Evolutionary conservation across 2,113 vertebrate species (phyloP), one percentile per base, ranked within the genome.

Genomic region (Synodontis membranacea): DNA sequence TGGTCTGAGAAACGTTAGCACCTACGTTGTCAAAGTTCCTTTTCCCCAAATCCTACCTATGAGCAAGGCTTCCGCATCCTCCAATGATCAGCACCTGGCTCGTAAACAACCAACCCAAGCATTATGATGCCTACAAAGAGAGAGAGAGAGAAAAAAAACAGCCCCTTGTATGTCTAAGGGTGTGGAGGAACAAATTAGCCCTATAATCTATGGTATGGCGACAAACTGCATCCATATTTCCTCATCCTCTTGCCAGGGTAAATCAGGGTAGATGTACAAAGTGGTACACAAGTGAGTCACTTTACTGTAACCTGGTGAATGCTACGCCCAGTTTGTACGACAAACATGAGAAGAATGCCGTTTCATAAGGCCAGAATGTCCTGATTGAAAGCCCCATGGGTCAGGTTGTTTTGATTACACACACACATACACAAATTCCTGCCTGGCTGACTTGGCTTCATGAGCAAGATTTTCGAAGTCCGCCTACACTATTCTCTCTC

Each of bases 321-420:
- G 37, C 56, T 81, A 68, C 86, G 28, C 82, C 50, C 82, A 62
- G 88, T 52, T 21, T 84, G 58, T 58, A 76, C 23, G 62, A 70
- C 78, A 78, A 82, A 81, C 54, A 76, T 21, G 70, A 82, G 80
- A 84, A 83, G 66, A 75, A 86, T 37, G 34, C 46, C 2, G 6
- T 37, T 75, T 87, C 85, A 83, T 68, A 34, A 46, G 7, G 28
- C 52, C 48, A 64, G 88, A 89, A 89, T 86, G 85, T 87, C 72
- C 88, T 82, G 80, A 39, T 54, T 72, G 68, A 68, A 75, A 75
- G 79, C 17, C 54, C 42, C 12, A 42, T 64, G 62, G 84, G 76
- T 84, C 81, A 75, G 76, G 78, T 48, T 84, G 88, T 87, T 82
- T 68, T 81, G n/a, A 86, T 88, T 50, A 81, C 78, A 82, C 70